Conservation (phyloP, 1,140 invertebrate species). For the Thalassaphorura encarpata region DNA sequence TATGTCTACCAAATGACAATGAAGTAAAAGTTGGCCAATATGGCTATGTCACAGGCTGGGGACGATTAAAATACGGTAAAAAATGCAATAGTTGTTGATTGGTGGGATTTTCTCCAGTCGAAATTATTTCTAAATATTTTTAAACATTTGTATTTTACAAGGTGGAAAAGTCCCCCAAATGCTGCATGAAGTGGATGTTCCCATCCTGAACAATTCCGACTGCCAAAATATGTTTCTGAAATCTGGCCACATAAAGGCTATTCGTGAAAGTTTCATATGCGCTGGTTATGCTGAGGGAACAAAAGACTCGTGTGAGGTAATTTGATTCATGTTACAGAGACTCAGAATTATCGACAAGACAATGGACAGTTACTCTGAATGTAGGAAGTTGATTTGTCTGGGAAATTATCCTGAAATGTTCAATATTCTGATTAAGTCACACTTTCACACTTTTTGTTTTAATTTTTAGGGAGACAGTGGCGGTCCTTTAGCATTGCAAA, state of each 20-base stretch:
- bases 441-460: slow-evolving; percentile 5
- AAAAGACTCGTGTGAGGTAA: slow-evolving; percentile 88
- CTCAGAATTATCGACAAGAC: background rate
- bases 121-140: no score
- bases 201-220: slow-evolving; percentile 77
- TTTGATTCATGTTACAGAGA: slow-evolving; percentile 19
- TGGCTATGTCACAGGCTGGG: slow-evolving; percentile 29
- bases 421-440: no score
- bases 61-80: slow-evolving; percentile 28
- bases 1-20: slow-evolving; percentile 76
- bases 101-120: no score
- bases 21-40: slow-evolving; percentile 60
- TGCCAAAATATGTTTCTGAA: slow-evolving; percentile 91
- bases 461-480: slow-evolving; percentile 77
- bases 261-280: slow-evolving; percentile 81
- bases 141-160: slow-evolving; percentile 33
- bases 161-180: slow-evolving; percentile 78
- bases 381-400: background rate
- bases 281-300: slow-evolving; percentile 85
- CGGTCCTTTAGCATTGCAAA: slow-evolving; percentile 73
- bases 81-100: no score
- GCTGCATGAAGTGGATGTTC: slow-evolving; percentile 82
- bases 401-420: background rate
- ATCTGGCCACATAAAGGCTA: slow-evolving; percentile 74
- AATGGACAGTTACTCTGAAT: background rate